These are phyloP conservation scores for Ambastaia sidthimunki DNA, from an alignment of 2,797 vertebrate genomes.

Conservation along the genomic window DNA sequence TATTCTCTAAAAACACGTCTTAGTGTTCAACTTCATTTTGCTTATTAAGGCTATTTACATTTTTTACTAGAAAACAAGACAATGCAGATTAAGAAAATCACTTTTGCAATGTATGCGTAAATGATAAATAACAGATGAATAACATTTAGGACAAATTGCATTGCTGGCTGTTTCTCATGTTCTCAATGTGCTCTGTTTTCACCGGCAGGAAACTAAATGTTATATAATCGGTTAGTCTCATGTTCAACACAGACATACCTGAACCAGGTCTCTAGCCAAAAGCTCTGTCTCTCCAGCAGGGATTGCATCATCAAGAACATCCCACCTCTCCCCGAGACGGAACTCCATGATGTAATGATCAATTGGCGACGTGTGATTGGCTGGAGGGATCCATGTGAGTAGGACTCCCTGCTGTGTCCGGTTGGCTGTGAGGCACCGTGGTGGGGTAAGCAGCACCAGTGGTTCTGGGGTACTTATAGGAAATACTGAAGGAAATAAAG, in stretches of 20 bases:
- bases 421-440: conserved; percentile 88
- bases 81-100: no score
- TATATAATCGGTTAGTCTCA: neutral
- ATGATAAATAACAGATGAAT: neutral
- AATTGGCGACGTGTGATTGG: conserved; percentile 82
- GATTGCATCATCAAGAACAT: conserved; percentile 86
- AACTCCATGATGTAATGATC: conserved; percentile 91
- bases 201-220: neutral
- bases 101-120: no score
- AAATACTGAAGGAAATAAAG: conserved; percentile 75
- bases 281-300: conserved; percentile 84
- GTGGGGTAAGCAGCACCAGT: conserved; percentile 88
- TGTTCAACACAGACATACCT: conserved; percentile 41
- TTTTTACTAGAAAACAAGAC: no score
- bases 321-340: conserved; percentile 89
- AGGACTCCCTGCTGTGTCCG: conserved; percentile 88
- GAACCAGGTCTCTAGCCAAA: conserved; percentile 85
- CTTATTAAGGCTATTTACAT: no score
- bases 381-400: conserved; percentile 90
- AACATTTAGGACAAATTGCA: neutral
- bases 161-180: neutral
- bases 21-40: no score
- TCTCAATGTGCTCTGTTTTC: neutral
- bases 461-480: conserved; percentile 84
- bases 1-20: no score